Evolutionary conservation across 2,113 vertebrate genomes (phyloP), one percentile per base, ranked within the genome.

Genomic region (Callipepla californica): DNA sequence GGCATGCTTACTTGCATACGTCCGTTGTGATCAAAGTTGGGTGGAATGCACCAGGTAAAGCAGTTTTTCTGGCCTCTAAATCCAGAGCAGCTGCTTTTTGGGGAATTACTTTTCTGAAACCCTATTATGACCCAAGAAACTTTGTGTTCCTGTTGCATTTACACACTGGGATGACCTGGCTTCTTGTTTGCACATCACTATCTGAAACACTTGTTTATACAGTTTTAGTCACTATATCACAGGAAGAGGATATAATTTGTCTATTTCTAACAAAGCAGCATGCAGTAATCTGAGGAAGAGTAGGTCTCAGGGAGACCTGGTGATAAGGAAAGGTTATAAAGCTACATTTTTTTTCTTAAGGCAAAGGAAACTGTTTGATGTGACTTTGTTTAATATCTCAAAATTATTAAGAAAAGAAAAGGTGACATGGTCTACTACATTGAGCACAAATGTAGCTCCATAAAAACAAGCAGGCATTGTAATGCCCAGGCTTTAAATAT

Each of bases 201-300:
- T 92, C 76, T 80, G 85, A 70, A 96, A 70, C 0, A 3, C 19
- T 72, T 78, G 61, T 95, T 96, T 90, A 65, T 93, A 86, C 68
- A 84, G 83, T 88, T 88, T 94, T 86, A 93, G 79, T 78, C 47
- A 86, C 68, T 21, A 6, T 93, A 75, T 93, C 82, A 83, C 65
- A 96, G 90, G 96, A 96, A 95, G 12, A 74, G 83, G 83, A 85
- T 92, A 88, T 88, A 80, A 94, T 95, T 75, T 95, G 25, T 93
- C 85, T 48, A n/a, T 73, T 93, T 88, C 65, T 90, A 50, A 92
- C 87, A 84, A 51, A 34, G 53, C 42, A 70, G 81, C 25, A 38
- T 89, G 63, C 22, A 30, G 10, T 66, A 79, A 86, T 83, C 62
- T 79, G 73, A 70, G 55, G 47, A 85, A 65, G 73, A 80, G 57